Base-by-base conservation (phyloP, 2,797 vertebrate species). In the Pangasius mekongensis region DNA sequence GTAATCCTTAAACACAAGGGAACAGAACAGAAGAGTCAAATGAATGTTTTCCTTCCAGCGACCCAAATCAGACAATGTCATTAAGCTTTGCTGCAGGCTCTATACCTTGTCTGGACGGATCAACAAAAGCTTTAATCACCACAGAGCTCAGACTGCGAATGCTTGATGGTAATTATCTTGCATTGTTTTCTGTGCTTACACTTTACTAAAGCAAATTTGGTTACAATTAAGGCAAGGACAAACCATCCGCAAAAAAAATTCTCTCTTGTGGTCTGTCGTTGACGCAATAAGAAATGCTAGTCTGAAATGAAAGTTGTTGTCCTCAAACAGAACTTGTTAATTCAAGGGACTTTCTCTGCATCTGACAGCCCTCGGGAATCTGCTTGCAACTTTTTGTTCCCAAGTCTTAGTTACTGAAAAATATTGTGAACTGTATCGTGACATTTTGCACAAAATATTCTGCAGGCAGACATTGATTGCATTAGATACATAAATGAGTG, bases 71-170 rank as follows among this genome's bases (percentile, higher is more conserved):
- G 85, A 83, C 88, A 27, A 78, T 33, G 69, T 69, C 13, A 52
- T 73, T 86, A 84, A 87, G 89, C 90, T 83, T 83, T 52, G 88
- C 91, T 89, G 87, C 84, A 36, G 89, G 90, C 90, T 64, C 54
- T 80, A 5, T 86, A 78, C 67, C 85, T 77, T 54, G 78, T 89
- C 87, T 74, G 87, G 85, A 66, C 43, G 7, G 22, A 88, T 52
- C 24, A 30, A 80, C 82, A 74, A 84, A 83, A 36, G 76, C 85
- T 82, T 54, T 86, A 67, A 87, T 77, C 64, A 66, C 80, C 60
- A 27, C 67, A 30, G 66, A 84, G 58, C 85, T 74, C 52, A 33
- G 78, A 88, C 76, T 83, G 54, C 64, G 73, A 88, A 77, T 83
- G 47, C 80, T 49, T n/a, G 56, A 78, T 87, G 88, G 60, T 89